Evolutionary conservation across 2,797 vertebrate genomes (phyloP).

Genomic region (Sciurus vulgaris): DNA sequence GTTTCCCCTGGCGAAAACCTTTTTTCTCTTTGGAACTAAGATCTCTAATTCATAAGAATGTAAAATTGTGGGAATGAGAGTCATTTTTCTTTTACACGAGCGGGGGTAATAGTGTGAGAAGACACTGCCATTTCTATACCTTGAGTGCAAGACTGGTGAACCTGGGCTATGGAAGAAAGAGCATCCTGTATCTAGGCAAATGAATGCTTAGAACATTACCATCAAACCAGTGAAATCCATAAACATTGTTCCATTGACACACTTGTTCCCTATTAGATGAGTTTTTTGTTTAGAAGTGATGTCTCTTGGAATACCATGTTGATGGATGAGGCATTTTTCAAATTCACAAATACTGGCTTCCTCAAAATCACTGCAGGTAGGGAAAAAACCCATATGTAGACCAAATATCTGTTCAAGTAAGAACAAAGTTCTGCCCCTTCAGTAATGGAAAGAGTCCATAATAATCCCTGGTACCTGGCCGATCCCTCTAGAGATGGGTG

Average conservation of each 20-base stretch:
- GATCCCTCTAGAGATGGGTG: background rate
- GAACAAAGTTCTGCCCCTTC: background rate
- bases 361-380: background rate
- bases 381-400: background rate
- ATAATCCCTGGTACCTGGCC: background rate
- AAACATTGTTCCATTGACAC: background rate
- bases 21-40: background rate
- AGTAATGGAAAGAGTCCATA: background rate
- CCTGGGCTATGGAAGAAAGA: background rate
- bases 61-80: background rate
- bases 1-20: background rate
- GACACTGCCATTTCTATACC: background rate
- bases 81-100: background rate
- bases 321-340: constrained; percentile 13
- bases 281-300: constrained; percentile 5
- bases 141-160: background rate
- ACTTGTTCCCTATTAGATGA: background rate
- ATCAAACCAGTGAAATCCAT: background rate
- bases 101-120: background rate
- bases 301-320: background rate
- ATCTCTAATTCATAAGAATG: background rate
- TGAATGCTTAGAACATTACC: background rate
- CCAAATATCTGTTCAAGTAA: background rate
- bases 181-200: background rate
- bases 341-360: background rate